Evolutionary conservation across 2,113 vertebrate species (phyloP).

Genomic region (Alligator mississippiensis): DNA sequence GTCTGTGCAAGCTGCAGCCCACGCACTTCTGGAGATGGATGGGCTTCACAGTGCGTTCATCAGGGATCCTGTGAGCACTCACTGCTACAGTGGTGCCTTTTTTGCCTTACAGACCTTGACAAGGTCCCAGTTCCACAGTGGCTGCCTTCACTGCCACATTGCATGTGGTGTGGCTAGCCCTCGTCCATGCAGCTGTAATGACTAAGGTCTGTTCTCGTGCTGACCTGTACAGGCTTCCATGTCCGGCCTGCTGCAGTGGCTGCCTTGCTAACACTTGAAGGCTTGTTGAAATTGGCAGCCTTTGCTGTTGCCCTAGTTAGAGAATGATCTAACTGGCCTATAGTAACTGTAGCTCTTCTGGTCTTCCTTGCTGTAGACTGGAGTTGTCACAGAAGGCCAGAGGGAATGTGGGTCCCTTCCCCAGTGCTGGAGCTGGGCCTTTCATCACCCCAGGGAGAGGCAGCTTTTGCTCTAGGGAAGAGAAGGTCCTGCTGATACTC

Average conservation of each 20-base stretch:
- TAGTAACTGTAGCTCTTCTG: not conserved
- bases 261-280: not conserved
- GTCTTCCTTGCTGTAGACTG: not conserved
- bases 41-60: not conserved
- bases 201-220: not conserved
- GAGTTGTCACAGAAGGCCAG: not conserved
- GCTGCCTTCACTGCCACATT: too few species aligned
- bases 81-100: not conserved
- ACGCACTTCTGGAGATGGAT: not conserved
- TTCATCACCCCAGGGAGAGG: not conserved
- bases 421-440: not conserved
- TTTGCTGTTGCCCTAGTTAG: not conserved
- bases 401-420: not conserved
- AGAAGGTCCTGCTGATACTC: not conserved
- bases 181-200: not conserved
- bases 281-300: not conserved
- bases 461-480: not conserved
- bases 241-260: not conserved
- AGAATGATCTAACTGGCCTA: not conserved
- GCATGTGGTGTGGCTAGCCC: accelerated
- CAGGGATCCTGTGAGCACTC: not conserved
- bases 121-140: not conserved
- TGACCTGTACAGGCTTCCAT: too few species aligned
- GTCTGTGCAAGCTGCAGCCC: not conserved
- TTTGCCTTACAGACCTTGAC: not conserved